Base-by-base conservation (phyloP, 2,888 invertebrate species). In the Drosophila suboccidentalis region DNA sequence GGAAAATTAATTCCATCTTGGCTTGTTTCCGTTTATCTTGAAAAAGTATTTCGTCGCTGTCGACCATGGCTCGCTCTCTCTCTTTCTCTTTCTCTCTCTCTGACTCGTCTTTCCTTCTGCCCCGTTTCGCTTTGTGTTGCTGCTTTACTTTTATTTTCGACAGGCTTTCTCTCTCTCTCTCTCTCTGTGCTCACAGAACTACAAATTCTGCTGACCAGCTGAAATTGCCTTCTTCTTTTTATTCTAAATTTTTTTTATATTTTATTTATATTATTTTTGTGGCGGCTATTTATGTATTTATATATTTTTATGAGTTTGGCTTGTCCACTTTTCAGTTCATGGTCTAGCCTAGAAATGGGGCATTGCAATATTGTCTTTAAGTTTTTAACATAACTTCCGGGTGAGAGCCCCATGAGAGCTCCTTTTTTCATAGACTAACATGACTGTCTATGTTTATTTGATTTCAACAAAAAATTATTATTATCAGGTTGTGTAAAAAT, bases 1-100 rank as follows among this genome's bases (percentile, higher is more conserved):
- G 91, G 92, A 92, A 92, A 92, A 92, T 92, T 92, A 92, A 92
- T 92, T 92, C 92, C 90, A 90, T 92, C 92, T 92, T 92, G 91
- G 91, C 91, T 92, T 91, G 91, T 91, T 91, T 92, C 87, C 89
- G 91, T 89, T 90, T 90, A 90, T 90, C 89, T 91, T 88, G 84
- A 87, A 88, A 83, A 89, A 90, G 88, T 81, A 86, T 79, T 80
- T 81, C 73, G 64, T 64, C 60, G 60, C 59, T 69, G 67, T 78
- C 73, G 68, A 71, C 75, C 80, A 74, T 71, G 57, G 57, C 17
- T 63, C 67, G 66, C 41, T 10, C 54, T 39, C 39, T 10, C 38
- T 38, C n/a, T 36, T 3, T 36, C n/a, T 38, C 38, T 38, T 3
- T 38, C 38, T n/a, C 38, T 19, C 32, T 15, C 38, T 36, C 15